Evolutionary conservation across 2,113 vertebrate species (phyloP), one percentile per base, ranked within the genome.

Genomic region (Prinia subflava): DNA sequence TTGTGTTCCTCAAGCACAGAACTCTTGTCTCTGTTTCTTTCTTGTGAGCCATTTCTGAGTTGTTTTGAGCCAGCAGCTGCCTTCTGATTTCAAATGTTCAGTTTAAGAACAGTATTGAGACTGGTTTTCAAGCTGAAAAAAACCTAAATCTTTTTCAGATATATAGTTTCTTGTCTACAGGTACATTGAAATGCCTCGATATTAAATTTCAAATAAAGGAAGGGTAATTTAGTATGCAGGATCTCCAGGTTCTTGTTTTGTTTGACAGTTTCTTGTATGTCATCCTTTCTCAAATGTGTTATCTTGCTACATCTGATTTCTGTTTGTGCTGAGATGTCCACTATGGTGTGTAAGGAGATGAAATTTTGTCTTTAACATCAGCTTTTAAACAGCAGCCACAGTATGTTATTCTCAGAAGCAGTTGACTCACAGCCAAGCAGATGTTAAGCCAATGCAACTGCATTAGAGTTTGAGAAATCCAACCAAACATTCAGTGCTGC

Each of bases 1-100:
- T 56, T 14, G 39, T 67, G 52, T 89, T 96, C 56, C 87, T 87
- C 24, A 60, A 64, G 47, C 77, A 78, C 76, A 71, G 67, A 44
- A 11, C 65, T 68, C 33, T 68, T 67, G 35, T 84, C 55, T 22
- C 42, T 57, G 35, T 50, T 67, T 65, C 44, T 79, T 42, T 68
- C 65, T 71, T 67, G 33, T 46, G 70, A 93, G 53, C 47, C 2
- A 0, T 84, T 92, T 59, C 19, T 9, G 55, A 80, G 24, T 31
- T 69, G 50, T 67, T 37, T 60, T 44, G 84, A 76, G 77, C 60
- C 70, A 76, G 81, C 47, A 82, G 57, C 44, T 19, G 55, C 16
- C 55, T 80, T 65, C 59, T 59, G 55, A 52, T 80, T 86, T 83
- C 31, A 13, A 42, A 2, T 53, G 21, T 67, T 83, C 59, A 60